These are phyloP conservation scores for Aix galericulata DNA, from an alignment of 2,113 vertebrate genomes.

Conservation along the genomic window DNA sequence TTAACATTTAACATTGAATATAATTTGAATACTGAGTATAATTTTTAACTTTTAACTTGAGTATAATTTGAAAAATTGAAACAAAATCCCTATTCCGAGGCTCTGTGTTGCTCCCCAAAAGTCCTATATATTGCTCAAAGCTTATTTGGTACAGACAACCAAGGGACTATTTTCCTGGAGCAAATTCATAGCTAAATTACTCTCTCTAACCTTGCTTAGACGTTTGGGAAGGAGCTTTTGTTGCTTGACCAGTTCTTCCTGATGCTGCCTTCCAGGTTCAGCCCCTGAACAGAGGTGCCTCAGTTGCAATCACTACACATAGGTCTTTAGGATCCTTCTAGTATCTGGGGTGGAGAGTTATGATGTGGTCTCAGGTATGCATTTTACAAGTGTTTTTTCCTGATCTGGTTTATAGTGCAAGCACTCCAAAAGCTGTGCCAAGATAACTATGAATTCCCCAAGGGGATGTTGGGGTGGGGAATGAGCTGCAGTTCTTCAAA, in stretches of 20 bases:
- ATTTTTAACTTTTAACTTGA: no score
- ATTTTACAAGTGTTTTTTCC: background rate
- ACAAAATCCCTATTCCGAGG: background rate
- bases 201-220: background rate
- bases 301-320: background rate
- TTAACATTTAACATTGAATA: background rate
- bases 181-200: conserved; percentile 20
- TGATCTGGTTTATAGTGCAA: background rate
- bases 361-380: background rate
- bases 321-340: background rate
- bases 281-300: background rate
- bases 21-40: background rate
- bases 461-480: accelerated
- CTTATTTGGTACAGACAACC: background rate
- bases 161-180: background rate
- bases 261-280: background rate
- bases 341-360: background rate
- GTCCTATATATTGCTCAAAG: background rate
- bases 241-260: conserved; percentile 3
- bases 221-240: background rate
- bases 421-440: background rate
- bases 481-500: background rate
- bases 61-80: no score
- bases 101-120: background rate
- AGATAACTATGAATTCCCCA: background rate